Conservation (phyloP, 92 coral and sea anemone species). For the Diadumene lineata region DNA sequence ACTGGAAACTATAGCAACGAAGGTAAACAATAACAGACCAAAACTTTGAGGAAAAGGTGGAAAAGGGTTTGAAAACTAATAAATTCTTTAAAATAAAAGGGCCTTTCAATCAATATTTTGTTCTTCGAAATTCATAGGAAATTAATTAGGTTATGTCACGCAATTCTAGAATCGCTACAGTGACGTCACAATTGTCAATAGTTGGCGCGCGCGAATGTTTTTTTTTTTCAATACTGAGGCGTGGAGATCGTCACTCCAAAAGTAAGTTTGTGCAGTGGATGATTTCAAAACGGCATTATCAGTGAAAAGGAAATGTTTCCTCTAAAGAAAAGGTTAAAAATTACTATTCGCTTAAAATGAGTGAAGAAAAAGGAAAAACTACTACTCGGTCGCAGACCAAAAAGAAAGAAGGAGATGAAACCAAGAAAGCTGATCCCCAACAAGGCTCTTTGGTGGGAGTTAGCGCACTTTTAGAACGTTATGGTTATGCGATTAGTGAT, state of each 20-base stretch:
- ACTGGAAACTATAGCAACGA: slow-evolving; percentile 87
- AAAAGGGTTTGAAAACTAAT: background rate
- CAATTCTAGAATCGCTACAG: background rate
- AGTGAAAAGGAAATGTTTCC: background rate
- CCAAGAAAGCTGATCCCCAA: slow-evolving; percentile 24
- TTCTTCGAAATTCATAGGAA: background rate
- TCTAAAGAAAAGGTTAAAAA: background rate
- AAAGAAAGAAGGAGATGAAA: slow-evolving; percentile 20
- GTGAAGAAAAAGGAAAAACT: background rate
- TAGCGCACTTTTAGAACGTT: slow-evolving; percentile 85
- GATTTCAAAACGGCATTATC: background rate
- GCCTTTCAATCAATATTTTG: background rate
- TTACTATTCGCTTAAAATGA: background rate
- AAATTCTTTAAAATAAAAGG: background rate
- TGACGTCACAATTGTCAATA: background rate
- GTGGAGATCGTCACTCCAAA: too few species aligned
- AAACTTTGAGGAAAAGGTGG: background rate
- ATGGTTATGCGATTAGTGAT: slow-evolving; percentile 93
- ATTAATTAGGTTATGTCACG: slow-evolving; percentile 27
- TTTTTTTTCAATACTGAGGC: too few species aligned
- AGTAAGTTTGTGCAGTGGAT: background rate
- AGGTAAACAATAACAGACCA: slow-evolving; percentile 22
- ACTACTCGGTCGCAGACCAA: slow-evolving; percentile 6
- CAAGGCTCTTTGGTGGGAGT: slow-evolving; percentile 74
- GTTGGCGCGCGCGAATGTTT: slow-evolving; percentile 3